These are phyloP conservation scores for Lottia scabra DNA, from an alignment of 2,888 invertebrate species.

Conservation along the genomic window DNA sequence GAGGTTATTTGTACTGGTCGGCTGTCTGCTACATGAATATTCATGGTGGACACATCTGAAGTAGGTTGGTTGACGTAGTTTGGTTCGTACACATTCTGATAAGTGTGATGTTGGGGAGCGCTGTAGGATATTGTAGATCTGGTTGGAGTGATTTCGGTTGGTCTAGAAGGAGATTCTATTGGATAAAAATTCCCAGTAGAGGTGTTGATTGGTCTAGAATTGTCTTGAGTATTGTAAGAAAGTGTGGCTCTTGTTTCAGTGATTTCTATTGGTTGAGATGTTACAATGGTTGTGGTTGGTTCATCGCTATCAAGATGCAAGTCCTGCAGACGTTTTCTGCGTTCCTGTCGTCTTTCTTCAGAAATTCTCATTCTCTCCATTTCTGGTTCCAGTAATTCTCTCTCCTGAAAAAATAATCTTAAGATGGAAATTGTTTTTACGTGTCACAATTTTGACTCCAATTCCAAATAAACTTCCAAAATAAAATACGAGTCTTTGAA, in stretches of 20 bases:
- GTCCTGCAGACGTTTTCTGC: constrained; percentile 26
- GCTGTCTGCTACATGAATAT: background rate
- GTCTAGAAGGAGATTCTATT: constrained; percentile 8
- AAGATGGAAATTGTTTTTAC: background rate
- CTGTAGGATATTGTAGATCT: background rate
- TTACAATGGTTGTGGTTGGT: constrained; percentile 9
- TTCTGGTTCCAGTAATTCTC: constrained; percentile 36
- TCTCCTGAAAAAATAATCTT: constrained; percentile 33
- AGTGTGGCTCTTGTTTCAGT: constrained; percentile 21
- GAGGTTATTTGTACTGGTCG: background rate
- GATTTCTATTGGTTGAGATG: constrained; percentile 19
- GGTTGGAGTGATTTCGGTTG: background rate
- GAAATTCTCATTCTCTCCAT: constrained; percentile 27
- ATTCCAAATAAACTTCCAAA: no score
- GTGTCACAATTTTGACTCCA: no score
- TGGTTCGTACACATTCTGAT: background rate
- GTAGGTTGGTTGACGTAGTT: background rate
- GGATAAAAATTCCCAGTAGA: background rate
- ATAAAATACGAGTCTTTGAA: no score
- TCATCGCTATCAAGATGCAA: constrained; percentile 4
- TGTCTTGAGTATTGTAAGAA: constrained; percentile 33
- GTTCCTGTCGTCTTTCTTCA: constrained; percentile 34
- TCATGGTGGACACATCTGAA: background rate
- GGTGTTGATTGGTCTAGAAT: constrained; percentile 9
- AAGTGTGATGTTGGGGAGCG: background rate